A percentile compares a stretch with the other conserved stretches of the same genome.
Evolutionary conservation across 2,113 vertebrate genomes (phyloP).

Genomic region (Protomyctophum bolini): DNA sequence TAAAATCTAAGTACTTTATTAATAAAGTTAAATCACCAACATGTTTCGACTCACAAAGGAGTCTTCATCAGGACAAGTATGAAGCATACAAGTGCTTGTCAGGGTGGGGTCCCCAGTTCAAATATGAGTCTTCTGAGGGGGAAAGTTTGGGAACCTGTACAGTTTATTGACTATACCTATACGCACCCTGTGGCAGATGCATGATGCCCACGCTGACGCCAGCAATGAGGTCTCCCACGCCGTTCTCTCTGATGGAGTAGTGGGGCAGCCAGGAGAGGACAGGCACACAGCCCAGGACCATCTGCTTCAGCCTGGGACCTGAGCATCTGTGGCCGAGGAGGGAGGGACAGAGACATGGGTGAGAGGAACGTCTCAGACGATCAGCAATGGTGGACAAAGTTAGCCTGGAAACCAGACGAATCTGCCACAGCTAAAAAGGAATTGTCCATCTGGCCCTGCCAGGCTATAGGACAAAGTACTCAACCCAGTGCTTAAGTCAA

Average conservation of each 20-base stretch:
- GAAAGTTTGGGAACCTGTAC: too few relatives aligned
- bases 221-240: constrained; percentile 84
- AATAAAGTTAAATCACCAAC: too few relatives aligned
- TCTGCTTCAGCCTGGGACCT: constrained; percentile 59
- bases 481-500: too few relatives aligned
- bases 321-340: constrained; percentile 80
- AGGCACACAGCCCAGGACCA: constrained; percentile 80
- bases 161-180: not conserved
- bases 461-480: too few relatives aligned
- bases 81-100: too few relatives aligned
- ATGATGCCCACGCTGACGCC: constrained; percentile 95
- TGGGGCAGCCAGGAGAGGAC: constrained; percentile 87
- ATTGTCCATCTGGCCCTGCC: too few relatives aligned
- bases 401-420: too few relatives aligned
- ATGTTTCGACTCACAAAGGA: too few relatives aligned
- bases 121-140: not conserved
- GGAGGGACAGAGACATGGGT: not conserved
- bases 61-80: too few relatives aligned
- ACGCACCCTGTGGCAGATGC: constrained; percentile 91
- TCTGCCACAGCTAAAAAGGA: too few relatives aligned
- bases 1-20: too few relatives aligned
- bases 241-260: constrained; percentile 87
- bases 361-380: not conserved
- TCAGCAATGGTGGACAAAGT: not conserved
- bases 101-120: too few relatives aligned